Percentiles rank a stretch among this genome's conserved stretches.
Evolutionary conservation across 2,113 vertebrate species (phyloP).

Genomic region (Microcebus ravelobensis): DNA sequence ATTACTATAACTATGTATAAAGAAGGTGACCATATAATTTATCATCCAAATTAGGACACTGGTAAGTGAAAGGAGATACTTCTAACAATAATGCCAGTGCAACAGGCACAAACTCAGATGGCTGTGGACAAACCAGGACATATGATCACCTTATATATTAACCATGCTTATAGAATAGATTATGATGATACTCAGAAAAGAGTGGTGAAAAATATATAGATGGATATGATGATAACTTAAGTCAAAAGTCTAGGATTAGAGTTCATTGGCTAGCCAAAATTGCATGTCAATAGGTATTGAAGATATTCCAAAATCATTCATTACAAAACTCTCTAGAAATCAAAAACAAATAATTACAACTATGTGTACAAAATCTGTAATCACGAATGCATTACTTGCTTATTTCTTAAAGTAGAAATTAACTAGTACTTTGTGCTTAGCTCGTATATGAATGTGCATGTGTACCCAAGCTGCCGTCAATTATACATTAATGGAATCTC

Average conservation of each 20-base stretch:
- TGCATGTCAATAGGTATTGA: neutral
- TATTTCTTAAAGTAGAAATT: neutral
- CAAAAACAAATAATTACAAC: neutral
- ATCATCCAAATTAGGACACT: neutral
- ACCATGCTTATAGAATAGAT: neutral
- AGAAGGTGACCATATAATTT: slow-evolving; percentile 45
- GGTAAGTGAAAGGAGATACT: neutral
- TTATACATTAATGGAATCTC: neutral
- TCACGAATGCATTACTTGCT: neutral
- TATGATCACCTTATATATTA: neutral
- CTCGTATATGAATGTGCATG: neutral
- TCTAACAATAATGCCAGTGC: neutral
- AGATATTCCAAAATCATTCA: neutral
- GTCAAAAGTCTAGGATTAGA: neutral
- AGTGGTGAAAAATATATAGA: neutral
- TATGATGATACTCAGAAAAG: neutral
- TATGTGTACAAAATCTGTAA: neutral
- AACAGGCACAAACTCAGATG: neutral
- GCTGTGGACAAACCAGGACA: neutral
- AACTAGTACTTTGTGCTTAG: neutral
- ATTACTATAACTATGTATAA: slow-evolving; percentile 42
- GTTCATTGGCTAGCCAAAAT: neutral
- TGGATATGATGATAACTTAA: neutral
- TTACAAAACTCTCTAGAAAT: slow-evolving; percentile 28
- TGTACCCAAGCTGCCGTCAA: neutral